Evolutionary conservation across 1,140 invertebrate genomes (phyloP), one percentile per base, ranked within the genome.

Genomic region (Zaprionus ornatus): DNA sequence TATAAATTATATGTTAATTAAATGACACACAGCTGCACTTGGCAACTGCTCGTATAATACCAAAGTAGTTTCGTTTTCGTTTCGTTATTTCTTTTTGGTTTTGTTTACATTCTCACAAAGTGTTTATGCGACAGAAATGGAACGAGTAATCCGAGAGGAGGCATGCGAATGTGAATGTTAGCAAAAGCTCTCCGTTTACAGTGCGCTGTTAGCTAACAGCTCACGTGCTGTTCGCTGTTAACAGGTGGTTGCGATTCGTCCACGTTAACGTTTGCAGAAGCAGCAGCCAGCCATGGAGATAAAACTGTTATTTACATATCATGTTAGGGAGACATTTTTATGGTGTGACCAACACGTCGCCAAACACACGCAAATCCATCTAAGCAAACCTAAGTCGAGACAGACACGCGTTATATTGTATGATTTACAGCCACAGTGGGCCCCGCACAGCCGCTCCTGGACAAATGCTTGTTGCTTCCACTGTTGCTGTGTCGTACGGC

Each of bases 231-330:
- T 40, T 50, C 40, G 55, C 73, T 60, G 73, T 57, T 77, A 80
- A 86, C 83, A 86, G 83, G 83, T 86, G 83, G 83, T 86, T 86
- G 54, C 54, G 42, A 62, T 61, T 70, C 68, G 57, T 69, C 69
- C 62, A 87, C 59, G 77, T 71, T 83, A 32, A 54, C 40, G 19
- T 50, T 50, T 27, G 27, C 50, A 55, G 45, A 17, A 15, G 37
- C 37, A 35, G 45, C 57, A 70, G 57, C 52, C 50, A 61, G 50
- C 55, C 65, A 52, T 9, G 6, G n/a, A 56, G 84, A 87, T 83
- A 87, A 87, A 80, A 74, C 55, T 50, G 68, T 80, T 81, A 69
- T 74, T 42, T 87, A 64, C 73, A 63, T 87, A 65, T 64, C 83
- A 50, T 50, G 45, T 50, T 50, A 21, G 19, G 71, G 57, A 74